A percentile compares a stretch with the other conserved stretches of the same genome.
These are phyloP conservation scores for Urocolius indicus DNA, from an alignment of 2,113 vertebrate species.

Conservation along the genomic window DNA sequence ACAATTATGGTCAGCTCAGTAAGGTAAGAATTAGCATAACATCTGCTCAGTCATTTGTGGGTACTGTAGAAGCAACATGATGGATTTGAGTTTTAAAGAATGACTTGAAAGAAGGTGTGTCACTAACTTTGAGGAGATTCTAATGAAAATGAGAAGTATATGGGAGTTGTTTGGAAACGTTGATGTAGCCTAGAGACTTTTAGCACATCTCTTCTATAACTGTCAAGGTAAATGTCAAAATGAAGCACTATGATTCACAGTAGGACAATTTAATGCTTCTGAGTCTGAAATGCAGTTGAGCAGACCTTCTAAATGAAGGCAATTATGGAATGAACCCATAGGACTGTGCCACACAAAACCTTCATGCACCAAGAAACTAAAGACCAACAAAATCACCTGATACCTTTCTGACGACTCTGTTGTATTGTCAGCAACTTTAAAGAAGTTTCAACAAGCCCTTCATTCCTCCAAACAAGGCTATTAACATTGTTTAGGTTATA, in stretches of 20 bases:
- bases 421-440: background rate
- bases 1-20: background rate
- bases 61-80: background rate
- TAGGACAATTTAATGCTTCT: background rate
- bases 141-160: background rate
- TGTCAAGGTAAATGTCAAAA: background rate
- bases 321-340: background rate
- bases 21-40: slow-evolving; percentile 15
- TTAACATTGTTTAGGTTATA: background rate
- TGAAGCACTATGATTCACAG: background rate
- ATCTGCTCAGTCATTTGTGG: background rate
- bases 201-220: background rate
- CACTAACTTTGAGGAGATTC: background rate
- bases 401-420: background rate
- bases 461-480: background rate
- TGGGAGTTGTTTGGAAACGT: background rate
- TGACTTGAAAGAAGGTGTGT: background rate
- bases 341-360: background rate
- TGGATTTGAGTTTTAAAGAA: background rate
- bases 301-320: background rate
- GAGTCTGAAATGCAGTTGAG: background rate
- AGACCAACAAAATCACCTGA: background rate
- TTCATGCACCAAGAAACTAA: background rate
- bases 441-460: background rate
- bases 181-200: background rate